A percentile compares a stretch with the other conserved stretches of the same genome.
Conservation (phyloP, 2,113 vertebrate species). For the Macquaria australasica region DNA sequence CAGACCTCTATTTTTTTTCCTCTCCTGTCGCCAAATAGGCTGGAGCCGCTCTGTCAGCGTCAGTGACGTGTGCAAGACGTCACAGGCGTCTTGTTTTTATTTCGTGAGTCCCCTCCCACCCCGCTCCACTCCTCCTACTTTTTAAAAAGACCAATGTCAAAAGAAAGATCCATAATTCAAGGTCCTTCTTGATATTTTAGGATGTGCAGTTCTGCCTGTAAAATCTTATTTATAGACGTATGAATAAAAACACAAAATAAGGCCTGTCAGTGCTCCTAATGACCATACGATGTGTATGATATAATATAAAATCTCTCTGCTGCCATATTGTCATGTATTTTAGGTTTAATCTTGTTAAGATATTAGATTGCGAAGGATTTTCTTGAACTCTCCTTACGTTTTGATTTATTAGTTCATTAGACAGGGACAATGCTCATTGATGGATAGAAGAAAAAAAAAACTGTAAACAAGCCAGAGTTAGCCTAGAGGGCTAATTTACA, state of each 20-base stretch:
- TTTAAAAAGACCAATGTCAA: constrained; percentile 21
- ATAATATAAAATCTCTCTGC: not conserved
- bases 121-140: constrained; percentile 14
- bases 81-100: constrained; percentile 72
- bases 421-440: not conserved
- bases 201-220: not conserved
- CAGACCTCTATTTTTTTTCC: constrained; percentile 30
- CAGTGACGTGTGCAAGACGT: constrained; percentile 69
- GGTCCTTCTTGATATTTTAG: not conserved
- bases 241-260: not conserved
- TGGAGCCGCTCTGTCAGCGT: constrained; percentile 59
- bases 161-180: constrained; percentile 1
- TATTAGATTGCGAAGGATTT: not conserved
- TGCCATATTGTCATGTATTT: not conserved
- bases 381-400: not conserved
- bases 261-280: not conserved
- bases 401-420: not conserved
- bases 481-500: not conserved
- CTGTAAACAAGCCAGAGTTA: not conserved
- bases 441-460: too few relatives aligned
- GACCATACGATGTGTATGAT: not conserved
- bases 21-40: constrained; percentile 47
- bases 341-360: not conserved
- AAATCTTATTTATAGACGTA: not conserved
- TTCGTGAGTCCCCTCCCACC: constrained; percentile 58